Evolutionary conservation across 2,888 invertebrate genomes (phyloP), one percentile per base, ranked within the genome.

Genomic region (Macaria liturata): DNA sequence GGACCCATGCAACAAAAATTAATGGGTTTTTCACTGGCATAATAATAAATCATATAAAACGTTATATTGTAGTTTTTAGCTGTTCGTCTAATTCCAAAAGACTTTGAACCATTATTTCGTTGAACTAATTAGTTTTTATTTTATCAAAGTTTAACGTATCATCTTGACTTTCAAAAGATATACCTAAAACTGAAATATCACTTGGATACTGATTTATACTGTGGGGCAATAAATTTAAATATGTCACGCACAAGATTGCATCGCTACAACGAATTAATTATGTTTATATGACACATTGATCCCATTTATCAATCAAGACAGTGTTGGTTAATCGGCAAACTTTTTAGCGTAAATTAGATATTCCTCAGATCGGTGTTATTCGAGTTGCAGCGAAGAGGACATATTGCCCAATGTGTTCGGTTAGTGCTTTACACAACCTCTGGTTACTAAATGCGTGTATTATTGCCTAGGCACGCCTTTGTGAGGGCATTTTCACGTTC

Each of bases 381-480:
- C 32, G 43, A 47, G 46, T 54, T 54, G 34, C 20, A 32, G 32
- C 31, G 57, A 61, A 37, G 54, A 57, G 49, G 63, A 54, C 51
- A 56, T 42, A 59, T 75, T 75, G 64, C 74, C 52, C 68, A 76
- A 78, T 60, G 61, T 61, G 64, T 70, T 68, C 70, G 65, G 74
- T 72, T 69, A 71, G 69, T 64, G 56, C 64, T 70, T 74, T 75
- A 70, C 70, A 72, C 74, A 80, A 82, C 70, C 68, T 59, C 46
- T 45, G 49, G 55, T 70, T 74, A 68, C 74, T 72, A 76, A 75
- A 79, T 37, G 34, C 30, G 43, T 49, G 30, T 71, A 74, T 67
- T 72, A 72, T 76, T 78, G 76, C 69, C 69, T 75, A 74, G 74
- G 64, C 75, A 74, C 77, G 61, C 74, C 74, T 72, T 56, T 62